phyloP scores from a whole-genome alignment of 1,140 invertebrate species.

The Bombus fervidus region DNA sequence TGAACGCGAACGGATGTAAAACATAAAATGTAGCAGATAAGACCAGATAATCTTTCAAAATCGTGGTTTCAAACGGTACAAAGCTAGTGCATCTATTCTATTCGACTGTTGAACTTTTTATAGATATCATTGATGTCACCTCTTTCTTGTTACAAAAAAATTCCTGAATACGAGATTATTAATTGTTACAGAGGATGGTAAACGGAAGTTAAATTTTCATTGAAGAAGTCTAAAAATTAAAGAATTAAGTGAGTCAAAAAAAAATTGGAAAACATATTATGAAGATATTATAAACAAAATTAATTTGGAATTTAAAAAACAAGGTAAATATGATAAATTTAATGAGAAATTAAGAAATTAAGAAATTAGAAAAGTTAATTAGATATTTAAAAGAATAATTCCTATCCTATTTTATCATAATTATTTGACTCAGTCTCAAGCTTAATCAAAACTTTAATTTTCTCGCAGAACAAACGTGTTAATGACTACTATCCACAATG shows the following conservation, averaged over 20 bases:
- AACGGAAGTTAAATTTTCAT: background rate
- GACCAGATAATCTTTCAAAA: constrained; percentile 6
- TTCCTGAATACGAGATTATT: background rate
- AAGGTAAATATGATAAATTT: background rate
- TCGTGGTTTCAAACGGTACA: background rate
- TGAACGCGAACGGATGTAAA: constrained; percentile 25
- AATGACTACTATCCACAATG: too few species aligned
- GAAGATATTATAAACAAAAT: background rate
- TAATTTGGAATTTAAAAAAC: too few species aligned
- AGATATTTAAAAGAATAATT: background rate
- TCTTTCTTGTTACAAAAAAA: background rate
- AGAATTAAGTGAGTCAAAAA: background rate
- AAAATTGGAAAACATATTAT: background rate
- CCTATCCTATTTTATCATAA: background rate
- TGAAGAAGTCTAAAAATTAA: too few species aligned
- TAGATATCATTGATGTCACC: background rate
- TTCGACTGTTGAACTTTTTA: background rate
- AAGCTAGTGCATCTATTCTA: background rate
- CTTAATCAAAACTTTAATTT: background rate
- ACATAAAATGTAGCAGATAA: constrained; percentile 28
- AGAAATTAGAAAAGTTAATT: background rate
- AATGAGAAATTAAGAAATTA: background rate
- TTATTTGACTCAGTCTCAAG: background rate
- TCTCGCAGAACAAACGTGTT: background rate
- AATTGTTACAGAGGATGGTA: background rate